Percentiles rank a stretch among this genome's conserved stretches.
These are phyloP conservation scores for Anguilla japonica DNA, from an alignment of 2,113 vertebrate genomes.

Conservation along the genomic window DNA sequence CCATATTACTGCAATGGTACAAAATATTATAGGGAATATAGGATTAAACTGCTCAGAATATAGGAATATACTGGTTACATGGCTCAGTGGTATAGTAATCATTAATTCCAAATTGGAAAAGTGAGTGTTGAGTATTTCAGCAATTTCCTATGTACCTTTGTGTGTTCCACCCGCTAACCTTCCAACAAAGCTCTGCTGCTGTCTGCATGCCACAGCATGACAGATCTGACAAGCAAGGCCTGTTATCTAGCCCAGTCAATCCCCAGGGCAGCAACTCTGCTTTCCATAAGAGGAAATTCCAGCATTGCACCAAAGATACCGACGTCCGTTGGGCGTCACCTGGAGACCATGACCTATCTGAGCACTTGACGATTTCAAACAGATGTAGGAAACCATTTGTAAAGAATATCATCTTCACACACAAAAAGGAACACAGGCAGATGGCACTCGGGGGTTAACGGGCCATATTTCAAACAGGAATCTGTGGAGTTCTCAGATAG, in stretches of 20 bases:
- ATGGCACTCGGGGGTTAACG: neutral
- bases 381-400: neutral
- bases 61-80: neutral
- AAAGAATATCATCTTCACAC: neutral
- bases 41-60: no score
- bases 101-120: neutral
- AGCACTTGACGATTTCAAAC: neutral
- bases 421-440: neutral
- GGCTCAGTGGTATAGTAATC: neutral
- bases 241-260: neutral
- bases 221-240: neutral
- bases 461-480: conserved; percentile 1
- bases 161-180: neutral
- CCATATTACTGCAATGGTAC: neutral
- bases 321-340: neutral
- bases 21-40: neutral
- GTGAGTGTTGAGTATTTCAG: neutral
- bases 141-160: neutral
- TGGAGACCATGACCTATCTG: neutral
- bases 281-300: neutral
- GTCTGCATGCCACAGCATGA: neutral
- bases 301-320: neutral
- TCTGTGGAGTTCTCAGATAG: neutral
- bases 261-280: neutral
- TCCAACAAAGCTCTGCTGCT: neutral